Evolutionary conservation across 2,888 invertebrate species (phyloP).

Genomic region (Platerodrilus igneus): DNA sequence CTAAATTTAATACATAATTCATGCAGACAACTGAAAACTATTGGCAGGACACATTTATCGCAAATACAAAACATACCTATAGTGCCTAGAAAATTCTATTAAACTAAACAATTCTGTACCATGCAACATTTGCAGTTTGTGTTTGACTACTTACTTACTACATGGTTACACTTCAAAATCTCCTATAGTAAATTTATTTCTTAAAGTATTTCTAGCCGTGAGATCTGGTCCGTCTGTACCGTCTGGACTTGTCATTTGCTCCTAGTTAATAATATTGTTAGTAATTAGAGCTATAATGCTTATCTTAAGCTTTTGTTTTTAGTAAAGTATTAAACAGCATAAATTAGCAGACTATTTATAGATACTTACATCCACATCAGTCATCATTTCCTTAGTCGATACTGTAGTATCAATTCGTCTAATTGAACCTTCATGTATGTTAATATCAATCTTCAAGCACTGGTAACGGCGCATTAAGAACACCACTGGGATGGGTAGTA

Average conservation of each 20-base stretch:
- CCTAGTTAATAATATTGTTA: conserved; percentile 38
- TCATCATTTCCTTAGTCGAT: conserved; percentile 93
- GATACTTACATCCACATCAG: conserved; percentile 81
- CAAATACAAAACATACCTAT: no score
- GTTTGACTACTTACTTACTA: no score
- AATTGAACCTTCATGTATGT: conserved; percentile 89
- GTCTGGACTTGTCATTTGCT: conserved; percentile 48
- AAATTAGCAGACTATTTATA: neutral
- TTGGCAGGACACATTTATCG: no score
- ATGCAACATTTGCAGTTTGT: no score
- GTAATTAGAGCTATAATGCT: conserved; percentile 8
- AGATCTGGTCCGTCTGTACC: conserved; percentile 48
- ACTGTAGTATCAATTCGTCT: conserved; percentile 88
- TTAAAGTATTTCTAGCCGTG: conserved; percentile 47
- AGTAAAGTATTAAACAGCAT: conserved; percentile 1
- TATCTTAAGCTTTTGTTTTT: conserved; percentile 5
- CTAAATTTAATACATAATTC: no score
- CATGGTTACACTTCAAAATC: conserved; percentile 68
- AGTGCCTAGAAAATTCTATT: no score
- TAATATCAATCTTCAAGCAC: conserved; percentile 79
- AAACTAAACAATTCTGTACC: no score
- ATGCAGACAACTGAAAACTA: no score
- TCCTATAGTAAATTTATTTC: conserved; percentile 66
- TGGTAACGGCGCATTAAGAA: conserved; percentile 84
- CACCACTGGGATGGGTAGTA: conserved; percentile 81